Conservation (phyloP, 1,140 invertebrate species). For the Philotrypesis tridentata region DNA sequence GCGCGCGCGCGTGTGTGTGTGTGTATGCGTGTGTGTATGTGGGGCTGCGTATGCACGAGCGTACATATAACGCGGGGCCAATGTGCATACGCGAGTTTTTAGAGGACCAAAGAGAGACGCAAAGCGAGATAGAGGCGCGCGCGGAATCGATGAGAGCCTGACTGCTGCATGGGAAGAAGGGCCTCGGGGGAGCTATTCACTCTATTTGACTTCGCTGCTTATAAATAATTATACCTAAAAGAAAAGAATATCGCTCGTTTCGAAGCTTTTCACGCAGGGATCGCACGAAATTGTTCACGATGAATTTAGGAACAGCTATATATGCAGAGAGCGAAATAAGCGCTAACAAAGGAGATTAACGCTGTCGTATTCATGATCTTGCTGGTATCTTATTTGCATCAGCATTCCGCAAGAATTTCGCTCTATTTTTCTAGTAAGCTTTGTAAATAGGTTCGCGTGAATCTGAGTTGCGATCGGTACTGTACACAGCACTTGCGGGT, state of each 20-base stretch:
- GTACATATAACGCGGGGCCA: too few species aligned
- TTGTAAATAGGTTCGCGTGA: constrained; percentile 5
- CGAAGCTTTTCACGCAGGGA: not conserved
- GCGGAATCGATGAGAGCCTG: constrained; percentile 47
- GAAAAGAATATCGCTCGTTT: constrained; percentile 53
- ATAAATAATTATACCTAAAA: constrained; percentile 70
- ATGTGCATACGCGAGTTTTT: constrained; percentile 15
- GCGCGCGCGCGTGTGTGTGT: not conserved
- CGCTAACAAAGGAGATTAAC: constrained; percentile 17
- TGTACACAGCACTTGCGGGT: not conserved
- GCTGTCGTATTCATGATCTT: constrained; percentile 42
- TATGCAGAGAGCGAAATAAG: not conserved
- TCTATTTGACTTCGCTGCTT: constrained; percentile 53
- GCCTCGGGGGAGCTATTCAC: not conserved
- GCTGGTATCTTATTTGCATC: constrained; percentile 39
- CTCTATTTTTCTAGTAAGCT: constrained; percentile 38
- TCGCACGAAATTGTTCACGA: constrained; percentile 3
- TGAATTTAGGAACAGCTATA: not conserved
- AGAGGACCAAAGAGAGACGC: constrained; percentile 27
- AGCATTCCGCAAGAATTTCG: not conserved
- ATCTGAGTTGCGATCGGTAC: not conserved
- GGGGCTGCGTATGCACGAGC: too few species aligned
- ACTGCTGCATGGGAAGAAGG: not conserved
- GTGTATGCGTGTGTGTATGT: not conserved
- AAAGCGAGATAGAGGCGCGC: constrained; percentile 15